Evolutionary conservation across 2,888 invertebrate genomes (phyloP).

Genomic region (Margaritifera margaritifera): DNA sequence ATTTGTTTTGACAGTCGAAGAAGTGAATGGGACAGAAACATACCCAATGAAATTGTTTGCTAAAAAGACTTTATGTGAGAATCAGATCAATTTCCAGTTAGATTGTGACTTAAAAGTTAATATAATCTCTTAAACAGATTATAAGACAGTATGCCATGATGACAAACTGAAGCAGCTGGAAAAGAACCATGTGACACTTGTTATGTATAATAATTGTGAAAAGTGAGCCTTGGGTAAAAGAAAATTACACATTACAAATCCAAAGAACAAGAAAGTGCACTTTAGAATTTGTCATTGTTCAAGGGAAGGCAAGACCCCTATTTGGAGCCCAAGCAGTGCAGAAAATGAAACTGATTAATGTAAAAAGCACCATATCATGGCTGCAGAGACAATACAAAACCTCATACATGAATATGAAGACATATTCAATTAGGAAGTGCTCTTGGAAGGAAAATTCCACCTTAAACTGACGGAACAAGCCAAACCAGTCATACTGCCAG

Average conservation of each 20-base stretch:
- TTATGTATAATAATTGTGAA: constrained; percentile 26
- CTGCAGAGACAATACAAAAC: neutral
- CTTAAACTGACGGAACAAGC: constrained; percentile 21
- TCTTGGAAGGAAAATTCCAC: constrained; percentile 21
- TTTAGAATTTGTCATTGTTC: constrained; percentile 16
- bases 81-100: too few species aligned
- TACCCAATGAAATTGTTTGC: too few species aligned
- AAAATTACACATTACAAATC: constrained; percentile 15
- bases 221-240: constrained; percentile 17
- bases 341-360: constrained; percentile 20
- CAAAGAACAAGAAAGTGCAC: constrained; percentile 14
- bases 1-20: too few species aligned
- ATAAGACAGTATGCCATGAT: too few species aligned
- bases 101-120: too few species aligned
- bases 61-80: too few species aligned
- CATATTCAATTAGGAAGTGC: constrained; percentile 27
- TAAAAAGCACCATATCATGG: constrained; percentile 12
- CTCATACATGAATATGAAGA: constrained; percentile 5
- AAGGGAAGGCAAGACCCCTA: constrained; percentile 8
- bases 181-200: constrained; percentile 8
- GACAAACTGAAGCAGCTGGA: too few species aligned
- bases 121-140: too few species aligned
- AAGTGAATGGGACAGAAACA: too few species aligned
- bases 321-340: constrained; percentile 17
- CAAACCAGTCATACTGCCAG: constrained; percentile 19